Evolutionary conservation across 2,888 invertebrate genomes (phyloP), one percentile per base, ranked within the genome.

Genomic region (Drosophila imparisetae): DNA sequence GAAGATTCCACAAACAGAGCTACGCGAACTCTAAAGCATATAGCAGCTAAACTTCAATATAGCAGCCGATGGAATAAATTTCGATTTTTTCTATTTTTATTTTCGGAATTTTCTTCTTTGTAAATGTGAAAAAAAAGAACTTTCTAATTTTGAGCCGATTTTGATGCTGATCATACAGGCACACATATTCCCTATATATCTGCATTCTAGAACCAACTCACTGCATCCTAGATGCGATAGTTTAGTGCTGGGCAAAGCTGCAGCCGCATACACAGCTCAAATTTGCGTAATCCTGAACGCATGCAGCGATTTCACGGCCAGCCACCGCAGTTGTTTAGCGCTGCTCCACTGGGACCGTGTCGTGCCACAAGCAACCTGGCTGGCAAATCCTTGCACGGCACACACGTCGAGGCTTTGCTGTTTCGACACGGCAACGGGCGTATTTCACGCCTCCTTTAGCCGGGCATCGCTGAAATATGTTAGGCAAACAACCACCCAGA

Each of bases 381-480:
- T 30, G 54, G 60, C 59, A 66, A 61, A 66, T 80, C 64, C 69
- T 53, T 63, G 67, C 34, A 10, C 24, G 34, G 69, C 49, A 70
- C 80, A 80, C 78, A 81, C 80, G 80, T 54, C 61, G 65, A 69
- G 83, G 90, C 80, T 90, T 90, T 88, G 66, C 40, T 52, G 55
- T 65, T 78, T 91, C 83, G 83, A 85, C 62, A 74, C 73, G 77
- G 77, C 54, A 49, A 63, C 72, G 70, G 66, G 72, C 81, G 82
- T 68, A 91, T 90, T 91, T 88, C 87, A 89, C 86, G 90, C 85
- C 86, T 86, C 73, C 80, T 80, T 84, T 80, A 70, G 57, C 60
- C 55, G 60, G 29, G 40, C 67, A 57, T 67, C 34, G 61, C 38
- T 71, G 71, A 80, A 72, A 72, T 71, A 69, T 81, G 78, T 60